Evolutionary conservation across 1,140 invertebrate species (phyloP), one percentile per base, ranked within the genome.

Genomic region (Drosophila nebulosa): DNA sequence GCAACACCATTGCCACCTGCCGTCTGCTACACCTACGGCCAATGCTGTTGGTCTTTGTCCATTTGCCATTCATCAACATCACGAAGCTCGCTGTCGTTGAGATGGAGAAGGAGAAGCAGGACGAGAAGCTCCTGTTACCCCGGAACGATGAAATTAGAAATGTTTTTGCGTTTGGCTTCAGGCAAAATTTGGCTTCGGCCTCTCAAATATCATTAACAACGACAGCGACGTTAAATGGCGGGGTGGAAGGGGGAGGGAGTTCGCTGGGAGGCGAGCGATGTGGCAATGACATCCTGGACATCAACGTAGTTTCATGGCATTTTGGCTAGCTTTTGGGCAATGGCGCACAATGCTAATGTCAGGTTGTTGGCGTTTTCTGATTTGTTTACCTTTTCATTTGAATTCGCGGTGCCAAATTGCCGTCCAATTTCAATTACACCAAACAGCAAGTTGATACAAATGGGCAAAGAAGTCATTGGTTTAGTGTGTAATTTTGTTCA

Each of bases 371-470:
- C 57, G 24, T 67, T 62, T 73, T 73, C 79, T 79, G 81, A 84
- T 86, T 86, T 86, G 80, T 84, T 84, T 84, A 80, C 69, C 60
- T 72, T 86, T 84, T 77, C 77, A 84, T 80, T 84, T 80, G 64
- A 84, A 72, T 67, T 76, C 76, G 79, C 74, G 79, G 56, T 64
- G 42, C 63, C 30, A 78, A 32, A 78, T 27, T 59, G 59, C 24
- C 64, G 55, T 39, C 46, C 39, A 71, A 71, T 69, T 75, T 64
- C 68, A 73, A 79, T 76, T 73, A 80, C 77, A 85, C 77, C 62
- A 24, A 21, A 26, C 42, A 64, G 22, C 79, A 73, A 52, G 67
- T 22, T 36, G 35, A 12, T 14, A 30, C 39, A 46, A 46, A 42
- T n/a, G n/a, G n/a, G n/a, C n/a, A 42, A 16, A 6, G 6, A 7